A percentile compares a stretch with the other conserved stretches of the same genome.
Conservation (phyloP, 1,140 invertebrate genomes). For the Orchesella cincta region DNA sequence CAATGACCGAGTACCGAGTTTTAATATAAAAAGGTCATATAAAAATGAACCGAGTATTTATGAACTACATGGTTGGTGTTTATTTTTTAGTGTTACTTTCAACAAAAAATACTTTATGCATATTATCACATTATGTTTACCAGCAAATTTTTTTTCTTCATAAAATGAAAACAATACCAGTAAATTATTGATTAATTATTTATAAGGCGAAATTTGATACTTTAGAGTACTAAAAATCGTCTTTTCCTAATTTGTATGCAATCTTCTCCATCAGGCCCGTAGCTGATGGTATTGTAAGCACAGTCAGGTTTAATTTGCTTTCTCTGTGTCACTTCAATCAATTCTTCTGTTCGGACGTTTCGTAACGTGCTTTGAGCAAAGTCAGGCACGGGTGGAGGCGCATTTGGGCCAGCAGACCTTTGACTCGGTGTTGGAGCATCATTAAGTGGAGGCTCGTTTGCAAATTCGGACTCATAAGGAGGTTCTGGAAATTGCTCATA, state of each 20-base stretch:
- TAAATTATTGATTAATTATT: background rate
- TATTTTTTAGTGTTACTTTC: too few relatives aligned
- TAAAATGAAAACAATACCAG: too few relatives aligned
- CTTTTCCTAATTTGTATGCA: conserved; percentile 2
- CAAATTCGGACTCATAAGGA: conserved; percentile 14
- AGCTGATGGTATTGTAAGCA: conserved; percentile 21
- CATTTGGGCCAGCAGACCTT: background rate
- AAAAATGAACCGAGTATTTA: too few relatives aligned
- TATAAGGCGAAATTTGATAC: background rate
- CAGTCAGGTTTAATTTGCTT: background rate
- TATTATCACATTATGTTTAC: too few relatives aligned
- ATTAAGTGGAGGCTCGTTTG: background rate
- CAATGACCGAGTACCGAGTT: too few relatives aligned
- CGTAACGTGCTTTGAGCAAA: background rate
- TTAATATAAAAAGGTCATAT: too few relatives aligned
- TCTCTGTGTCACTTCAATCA: background rate
- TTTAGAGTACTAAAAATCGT: background rate
- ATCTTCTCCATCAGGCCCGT: conserved; percentile 5
- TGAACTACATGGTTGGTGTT: too few relatives aligned
- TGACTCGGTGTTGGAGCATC: background rate
- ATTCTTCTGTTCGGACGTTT: background rate
- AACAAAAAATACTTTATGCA: too few relatives aligned
- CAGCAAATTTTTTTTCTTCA: too few relatives aligned
- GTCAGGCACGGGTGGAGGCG: background rate
- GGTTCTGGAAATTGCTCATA: background rate